These are phyloP conservation scores for Melanotaenia trifasciata DNA, from an alignment of 2,797 vertebrate genomes.

Conservation along the genomic window DNA sequence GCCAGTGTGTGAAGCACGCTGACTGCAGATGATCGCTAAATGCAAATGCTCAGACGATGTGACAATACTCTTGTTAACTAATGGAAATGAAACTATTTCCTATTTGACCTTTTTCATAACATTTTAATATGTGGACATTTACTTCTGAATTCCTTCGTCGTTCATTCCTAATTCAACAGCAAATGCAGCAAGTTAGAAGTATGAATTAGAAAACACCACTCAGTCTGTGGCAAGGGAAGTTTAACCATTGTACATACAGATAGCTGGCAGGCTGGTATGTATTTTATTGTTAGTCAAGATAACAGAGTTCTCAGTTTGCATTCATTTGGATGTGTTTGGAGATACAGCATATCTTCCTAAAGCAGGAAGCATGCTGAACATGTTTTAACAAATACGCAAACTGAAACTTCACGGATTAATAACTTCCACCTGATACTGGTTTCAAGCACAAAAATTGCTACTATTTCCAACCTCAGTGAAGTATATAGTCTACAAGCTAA, in stretches of 20 bases:
- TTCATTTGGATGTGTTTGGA: not conserved
- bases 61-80: constrained; percentile 30
- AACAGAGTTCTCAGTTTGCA: not conserved
- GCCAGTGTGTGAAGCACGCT: constrained; percentile 43
- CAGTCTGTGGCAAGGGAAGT: not conserved
- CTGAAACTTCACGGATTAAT: not conserved
- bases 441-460: not conserved
- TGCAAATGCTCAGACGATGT: constrained; percentile 21
- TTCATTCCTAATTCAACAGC: no score
- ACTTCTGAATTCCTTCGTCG: no score
- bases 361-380: not conserved
- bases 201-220: not conserved
- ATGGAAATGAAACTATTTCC: constrained; percentile 32
- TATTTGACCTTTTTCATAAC: not conserved
- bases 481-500: not conserved
- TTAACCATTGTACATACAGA: not conserved
- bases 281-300: not conserved
- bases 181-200: no score
- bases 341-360: not conserved
- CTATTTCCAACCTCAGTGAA: not conserved
- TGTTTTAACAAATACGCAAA: not conserved
- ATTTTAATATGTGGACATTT: no score
- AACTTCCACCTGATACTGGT: not conserved
- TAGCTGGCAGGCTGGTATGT: no score
- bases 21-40: constrained; percentile 54